Conservation (phyloP, 1,140 invertebrate species). For the Drosophila bocki region DNA sequence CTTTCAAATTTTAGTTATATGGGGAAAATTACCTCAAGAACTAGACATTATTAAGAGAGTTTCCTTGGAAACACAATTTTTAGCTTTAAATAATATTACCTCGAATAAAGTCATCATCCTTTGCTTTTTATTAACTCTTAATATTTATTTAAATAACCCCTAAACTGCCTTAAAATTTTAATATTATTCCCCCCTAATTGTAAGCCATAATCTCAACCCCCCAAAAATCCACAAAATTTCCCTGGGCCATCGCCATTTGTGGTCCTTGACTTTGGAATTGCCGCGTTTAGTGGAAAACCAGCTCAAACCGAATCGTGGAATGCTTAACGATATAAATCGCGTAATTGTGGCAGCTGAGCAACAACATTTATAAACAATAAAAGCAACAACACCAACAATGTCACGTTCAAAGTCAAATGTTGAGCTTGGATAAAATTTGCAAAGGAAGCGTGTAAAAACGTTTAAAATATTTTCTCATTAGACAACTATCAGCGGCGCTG, state of each 20-base stretch:
- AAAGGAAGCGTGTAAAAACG: constrained; percentile 82
- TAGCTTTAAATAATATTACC: neutral
- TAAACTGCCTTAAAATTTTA: neutral
- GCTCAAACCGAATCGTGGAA: constrained; percentile 49
- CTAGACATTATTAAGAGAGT: neutral
- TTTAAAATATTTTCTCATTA: constrained; percentile 84
- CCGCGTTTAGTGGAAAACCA: constrained; percentile 26
- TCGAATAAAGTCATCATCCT: neutral
- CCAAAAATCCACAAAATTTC: neutral
- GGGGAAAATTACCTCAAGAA: neutral
- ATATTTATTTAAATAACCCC: neutral
- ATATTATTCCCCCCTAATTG: constrained; percentile 1
- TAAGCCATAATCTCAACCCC: constrained; percentile 2
- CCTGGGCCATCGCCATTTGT: constrained; percentile 20
- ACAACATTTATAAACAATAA: constrained; percentile 41
- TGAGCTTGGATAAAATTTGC: constrained; percentile 74
- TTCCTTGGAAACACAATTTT: no score
- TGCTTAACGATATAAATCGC: constrained; percentile 68
- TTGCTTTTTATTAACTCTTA: neutral
- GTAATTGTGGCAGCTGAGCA: constrained; percentile 71
- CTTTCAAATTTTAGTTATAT: neutral
- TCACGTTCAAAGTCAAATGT: constrained; percentile 83
- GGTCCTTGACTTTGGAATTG: constrained; percentile 47
- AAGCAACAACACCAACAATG: constrained; percentile 66
- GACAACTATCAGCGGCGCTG: constrained; percentile 63